Conservation (phyloP, 1,140 invertebrate genomes). For the Platyscapa corneri region DNA sequence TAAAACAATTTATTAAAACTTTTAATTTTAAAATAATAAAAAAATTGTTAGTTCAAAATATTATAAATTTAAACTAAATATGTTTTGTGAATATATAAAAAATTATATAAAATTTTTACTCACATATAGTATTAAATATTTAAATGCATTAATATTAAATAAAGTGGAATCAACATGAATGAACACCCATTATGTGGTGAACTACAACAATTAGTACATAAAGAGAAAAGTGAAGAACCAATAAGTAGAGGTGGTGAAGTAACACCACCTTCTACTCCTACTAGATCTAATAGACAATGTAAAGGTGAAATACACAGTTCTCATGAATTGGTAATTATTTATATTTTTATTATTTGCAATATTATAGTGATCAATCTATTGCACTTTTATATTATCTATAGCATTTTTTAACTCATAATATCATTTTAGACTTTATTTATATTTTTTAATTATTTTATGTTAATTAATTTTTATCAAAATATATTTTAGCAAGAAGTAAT, state of each 20-base stretch:
- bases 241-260: conserved; percentile 65
- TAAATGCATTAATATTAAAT: background rate
- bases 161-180: conserved; percentile 59
- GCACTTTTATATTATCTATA: too few species aligned
- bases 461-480: conserved; percentile 16
- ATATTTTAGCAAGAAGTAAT: conserved; percentile 66
- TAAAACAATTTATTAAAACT: background rate
- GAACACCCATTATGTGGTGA: conserved; percentile 66
- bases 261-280: conserved; percentile 68
- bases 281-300: conserved; percentile 59
- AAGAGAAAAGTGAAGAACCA: conserved; percentile 68
- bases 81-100: background rate
- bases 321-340: conserved; percentile 59
- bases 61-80: too few species aligned
- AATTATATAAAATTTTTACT: background rate
- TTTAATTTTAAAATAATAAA: background rate
- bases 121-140: background rate
- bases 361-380: too few species aligned
- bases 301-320: conserved; percentile 61
- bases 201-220: conserved; percentile 70
- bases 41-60: background rate
- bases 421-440: too few species aligned
- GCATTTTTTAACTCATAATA: too few species aligned
- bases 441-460: background rate
- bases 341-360: conserved; percentile 19